Evolutionary conservation across 2,113 vertebrate species (phyloP).

Genomic region (Lates calcarifer): DNA sequence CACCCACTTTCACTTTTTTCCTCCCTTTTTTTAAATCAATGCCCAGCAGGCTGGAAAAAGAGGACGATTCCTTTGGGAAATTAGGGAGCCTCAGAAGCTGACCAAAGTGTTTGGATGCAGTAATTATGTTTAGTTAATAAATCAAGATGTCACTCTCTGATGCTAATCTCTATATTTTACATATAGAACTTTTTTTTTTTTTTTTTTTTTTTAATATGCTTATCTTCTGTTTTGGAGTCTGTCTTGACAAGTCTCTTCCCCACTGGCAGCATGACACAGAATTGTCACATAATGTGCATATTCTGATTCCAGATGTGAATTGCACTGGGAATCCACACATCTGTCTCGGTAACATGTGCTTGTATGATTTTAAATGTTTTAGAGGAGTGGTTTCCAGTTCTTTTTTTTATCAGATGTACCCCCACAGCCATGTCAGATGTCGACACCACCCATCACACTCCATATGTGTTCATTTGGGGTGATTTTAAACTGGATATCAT

Average conservation of each 20-base stretch:
- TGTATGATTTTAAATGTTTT: not conserved
- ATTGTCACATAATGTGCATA: conserved; percentile 9
- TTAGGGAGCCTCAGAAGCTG: conserved; percentile 56
- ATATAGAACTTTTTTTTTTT: conserved; percentile 9
- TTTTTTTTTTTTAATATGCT: not conserved
- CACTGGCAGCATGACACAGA: not conserved
- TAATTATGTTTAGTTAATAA: conserved; percentile 75
- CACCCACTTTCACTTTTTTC: not conserved
- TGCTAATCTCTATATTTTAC: conserved; percentile 37
- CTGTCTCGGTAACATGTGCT: conserved; percentile 31
- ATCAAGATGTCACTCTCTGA: conserved; percentile 57
- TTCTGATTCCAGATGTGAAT: conserved; percentile 28
- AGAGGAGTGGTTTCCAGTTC: not conserved
- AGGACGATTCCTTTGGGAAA: conserved; percentile 65
- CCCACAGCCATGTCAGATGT: not conserved
- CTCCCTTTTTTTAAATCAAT: conserved; percentile 55
- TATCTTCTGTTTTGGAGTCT: not conserved
- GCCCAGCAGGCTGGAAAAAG: conserved; percentile 53
- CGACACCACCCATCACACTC: not conserved
- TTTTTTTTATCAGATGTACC: not conserved
- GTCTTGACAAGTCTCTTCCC: not conserved
- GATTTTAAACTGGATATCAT: not conserved
- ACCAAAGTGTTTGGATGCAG: conserved; percentile 63
- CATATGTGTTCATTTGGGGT: not conserved
- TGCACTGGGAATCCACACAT: conserved; percentile 25